These are phyloP conservation scores for Acanthaster planci DNA, from an alignment of 35 echinoderm and acorn worm species.

Conservation along the genomic window DNA sequence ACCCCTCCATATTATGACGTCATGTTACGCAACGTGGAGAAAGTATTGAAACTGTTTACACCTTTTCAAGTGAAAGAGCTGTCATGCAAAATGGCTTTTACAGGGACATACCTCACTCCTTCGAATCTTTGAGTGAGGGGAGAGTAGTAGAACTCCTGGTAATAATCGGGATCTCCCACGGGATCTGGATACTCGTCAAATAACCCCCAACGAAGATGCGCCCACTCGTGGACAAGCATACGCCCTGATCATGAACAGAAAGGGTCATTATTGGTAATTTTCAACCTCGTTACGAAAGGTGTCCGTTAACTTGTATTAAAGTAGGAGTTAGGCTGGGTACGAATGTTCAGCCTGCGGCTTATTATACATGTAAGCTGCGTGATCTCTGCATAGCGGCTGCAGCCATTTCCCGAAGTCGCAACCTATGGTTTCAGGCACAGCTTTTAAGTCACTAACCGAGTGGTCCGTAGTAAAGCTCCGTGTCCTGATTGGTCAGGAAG, in stretches of 20 bases:
- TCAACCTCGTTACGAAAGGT: not conserved
- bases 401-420: no score
- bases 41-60: no score
- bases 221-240: conserved; percentile 81
- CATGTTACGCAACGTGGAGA: no score
- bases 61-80: no score
- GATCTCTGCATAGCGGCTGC: no score
- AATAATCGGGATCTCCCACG: conserved; percentile 34
- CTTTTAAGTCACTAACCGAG: conserved; percentile 39
- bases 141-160: conserved; percentile 38
- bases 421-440: not conserved
- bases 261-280: not conserved
- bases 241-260: conserved; percentile 24
- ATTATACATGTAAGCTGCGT: no score
- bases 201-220: conserved; percentile 80
- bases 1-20: no score
- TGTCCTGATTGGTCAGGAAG: conserved; percentile 43
- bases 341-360: no score
- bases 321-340: no score
- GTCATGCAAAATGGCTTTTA: no score
- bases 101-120: conserved; percentile 1
- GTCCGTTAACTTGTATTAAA: not conserved
- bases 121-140: not conserved
- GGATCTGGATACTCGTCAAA: conserved; percentile 75
- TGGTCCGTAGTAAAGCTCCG: conserved; percentile 54